These are phyloP conservation scores for Ganaspis brasiliensis DNA, from an alignment of 2,888 invertebrate genomes.

Conservation along the genomic window DNA sequence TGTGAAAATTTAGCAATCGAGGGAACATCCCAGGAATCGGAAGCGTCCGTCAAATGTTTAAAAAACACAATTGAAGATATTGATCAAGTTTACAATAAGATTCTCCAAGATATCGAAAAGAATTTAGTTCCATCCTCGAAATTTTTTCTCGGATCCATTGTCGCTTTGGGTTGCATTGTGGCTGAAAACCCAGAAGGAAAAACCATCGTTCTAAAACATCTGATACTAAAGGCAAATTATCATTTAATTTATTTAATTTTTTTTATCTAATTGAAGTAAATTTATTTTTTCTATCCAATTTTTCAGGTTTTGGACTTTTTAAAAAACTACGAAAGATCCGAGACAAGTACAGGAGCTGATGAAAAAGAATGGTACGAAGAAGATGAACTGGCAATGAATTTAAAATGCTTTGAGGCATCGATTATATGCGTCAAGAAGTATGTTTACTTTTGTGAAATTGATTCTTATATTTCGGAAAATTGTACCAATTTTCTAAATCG, in stretches of 20 bases:
- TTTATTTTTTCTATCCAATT: no score
- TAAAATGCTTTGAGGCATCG: neutral
- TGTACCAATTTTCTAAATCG: no score
- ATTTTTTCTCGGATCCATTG: constrained; percentile 12
- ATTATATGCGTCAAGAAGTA: neutral
- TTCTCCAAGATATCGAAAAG: neutral
- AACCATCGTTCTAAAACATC: neutral
- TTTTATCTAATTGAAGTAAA: neutral
- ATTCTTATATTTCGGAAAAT: no score
- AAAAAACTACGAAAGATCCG: neutral
- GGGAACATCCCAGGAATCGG: constrained; percentile 10
- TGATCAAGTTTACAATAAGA: neutral
- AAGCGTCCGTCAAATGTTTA: neutral
- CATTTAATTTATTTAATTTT: no score
- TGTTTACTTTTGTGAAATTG: no score
- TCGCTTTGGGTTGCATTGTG: constrained; percentile 15
- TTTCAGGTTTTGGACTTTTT: neutral
- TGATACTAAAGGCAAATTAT: neutral
- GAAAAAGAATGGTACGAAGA: neutral
- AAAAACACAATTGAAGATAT: neutral
- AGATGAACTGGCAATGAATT: no score
- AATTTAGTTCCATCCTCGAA: neutral
- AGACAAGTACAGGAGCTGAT: neutral
- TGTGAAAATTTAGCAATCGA: neutral
- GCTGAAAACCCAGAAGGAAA: neutral